These are phyloP conservation scores for Drosophila suzukii DNA, from an alignment of 1,140 invertebrate genomes.

Conservation along the genomic window DNA sequence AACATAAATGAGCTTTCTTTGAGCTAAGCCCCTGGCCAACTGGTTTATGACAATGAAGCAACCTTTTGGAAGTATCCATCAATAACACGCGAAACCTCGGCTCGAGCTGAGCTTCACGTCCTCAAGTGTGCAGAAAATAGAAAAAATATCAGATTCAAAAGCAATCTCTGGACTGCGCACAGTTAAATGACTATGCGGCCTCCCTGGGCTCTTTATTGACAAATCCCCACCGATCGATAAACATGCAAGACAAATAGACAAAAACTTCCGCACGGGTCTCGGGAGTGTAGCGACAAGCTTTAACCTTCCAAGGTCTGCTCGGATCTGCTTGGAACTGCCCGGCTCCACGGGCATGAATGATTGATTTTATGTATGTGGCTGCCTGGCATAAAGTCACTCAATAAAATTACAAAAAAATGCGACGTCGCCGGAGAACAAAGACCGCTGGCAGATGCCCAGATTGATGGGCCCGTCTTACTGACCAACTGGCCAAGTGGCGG, in stretches of 20 bases:
- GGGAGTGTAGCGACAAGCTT: slow-evolving; percentile 49
- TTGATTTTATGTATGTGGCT: slow-evolving; percentile 79
- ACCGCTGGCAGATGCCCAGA: slow-evolving; percentile 66
- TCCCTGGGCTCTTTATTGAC: slow-evolving; percentile 69
- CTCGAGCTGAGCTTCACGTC: slow-evolving; percentile 26
- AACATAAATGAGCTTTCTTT: slow-evolving; percentile 39
- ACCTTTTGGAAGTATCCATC: slow-evolving; percentile 50
- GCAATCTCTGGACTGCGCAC: slow-evolving; percentile 44
- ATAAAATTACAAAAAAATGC: slow-evolving; percentile 81
- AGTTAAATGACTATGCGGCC: slow-evolving; percentile 68
- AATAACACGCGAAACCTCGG: slow-evolving; percentile 41
- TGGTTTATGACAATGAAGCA: slow-evolving; percentile 57
- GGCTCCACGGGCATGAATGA: slow-evolving; percentile 56
- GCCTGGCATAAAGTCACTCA: slow-evolving; percentile 81
- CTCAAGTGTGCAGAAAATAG: slow-evolving; percentile 43
- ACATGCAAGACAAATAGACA: slow-evolving; percentile 60
- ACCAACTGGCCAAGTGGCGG: slow-evolving; percentile 67
- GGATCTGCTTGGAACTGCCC: slow-evolving; percentile 44
- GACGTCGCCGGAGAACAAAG: slow-evolving; percentile 74
- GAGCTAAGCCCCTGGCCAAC: slow-evolving; percentile 21
- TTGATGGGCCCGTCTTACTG: slow-evolving; percentile 63
- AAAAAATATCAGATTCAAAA: slow-evolving; percentile 25
- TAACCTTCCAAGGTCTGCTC: slow-evolving; percentile 66
- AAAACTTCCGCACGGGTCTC: slow-evolving; percentile 65
- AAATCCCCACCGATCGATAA: slow-evolving; percentile 71